Conservation (phyloP, 2,113 vertebrate species). For the Polypterus bichir region DNA sequence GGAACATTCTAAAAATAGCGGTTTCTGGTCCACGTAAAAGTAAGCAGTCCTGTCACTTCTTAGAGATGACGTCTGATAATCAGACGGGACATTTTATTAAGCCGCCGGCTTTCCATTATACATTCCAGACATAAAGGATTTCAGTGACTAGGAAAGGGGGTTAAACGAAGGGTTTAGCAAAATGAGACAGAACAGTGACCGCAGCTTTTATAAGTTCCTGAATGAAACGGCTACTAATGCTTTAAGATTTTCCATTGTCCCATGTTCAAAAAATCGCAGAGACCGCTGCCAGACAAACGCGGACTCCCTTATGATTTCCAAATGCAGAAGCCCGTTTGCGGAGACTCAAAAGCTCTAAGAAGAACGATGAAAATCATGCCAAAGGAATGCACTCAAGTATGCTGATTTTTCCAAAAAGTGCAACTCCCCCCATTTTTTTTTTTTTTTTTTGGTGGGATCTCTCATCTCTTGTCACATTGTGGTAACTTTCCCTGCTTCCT, state of each 20-base stretch:
- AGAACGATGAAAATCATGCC: constrained; percentile 52
- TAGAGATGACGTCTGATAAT: too few relatives aligned
- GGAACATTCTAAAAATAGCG: too few relatives aligned
- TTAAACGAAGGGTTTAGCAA: too few relatives aligned
- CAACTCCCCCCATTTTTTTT: constrained; percentile 17
- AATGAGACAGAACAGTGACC: not conserved
- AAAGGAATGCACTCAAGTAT: constrained; percentile 66
- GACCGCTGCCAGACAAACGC: constrained; percentile 10
- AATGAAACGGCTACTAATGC: constrained; percentile 10
- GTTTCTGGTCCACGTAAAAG: too few relatives aligned
- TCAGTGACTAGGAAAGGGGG: too few relatives aligned
- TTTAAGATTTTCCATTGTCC: constrained; percentile 14
- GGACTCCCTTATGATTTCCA: constrained; percentile 10
- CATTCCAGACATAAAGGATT: too few relatives aligned
- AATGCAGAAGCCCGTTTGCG: constrained; percentile 18
- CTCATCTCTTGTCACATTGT: constrained; percentile 54
- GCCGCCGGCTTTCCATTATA: too few relatives aligned
- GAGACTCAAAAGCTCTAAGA: constrained; percentile 18
- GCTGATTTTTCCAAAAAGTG: constrained; percentile 62
- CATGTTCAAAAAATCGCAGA: constrained; percentile 4
- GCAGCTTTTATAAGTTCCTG: constrained; percentile 5
- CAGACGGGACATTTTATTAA: too few relatives aligned
- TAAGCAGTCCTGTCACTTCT: too few relatives aligned
- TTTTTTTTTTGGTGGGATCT: constrained; percentile 23
- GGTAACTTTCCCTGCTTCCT: constrained; percentile 60